Percentiles rank a stretch among this genome's conserved stretches.
phyloP scores from a whole-genome alignment of 1,140 invertebrate species.

The Eupristina koningsbergeri region DNA sequence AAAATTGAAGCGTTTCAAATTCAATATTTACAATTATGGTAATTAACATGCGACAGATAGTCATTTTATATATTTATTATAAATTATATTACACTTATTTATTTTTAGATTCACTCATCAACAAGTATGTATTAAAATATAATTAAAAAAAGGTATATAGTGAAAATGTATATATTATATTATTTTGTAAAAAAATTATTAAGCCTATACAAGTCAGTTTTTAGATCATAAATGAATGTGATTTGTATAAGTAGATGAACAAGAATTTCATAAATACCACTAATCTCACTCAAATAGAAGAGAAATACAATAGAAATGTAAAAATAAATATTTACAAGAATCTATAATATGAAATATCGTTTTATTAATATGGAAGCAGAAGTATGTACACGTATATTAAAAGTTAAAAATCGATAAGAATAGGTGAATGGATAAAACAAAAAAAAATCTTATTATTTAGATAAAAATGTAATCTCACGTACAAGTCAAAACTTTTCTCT shows the following conservation, averaged over 20 bases:
- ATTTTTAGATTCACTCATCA: not conserved
- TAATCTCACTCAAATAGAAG: not conserved
- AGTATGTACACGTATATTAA: slow-evolving; percentile 7
- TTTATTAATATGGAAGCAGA: not conserved
- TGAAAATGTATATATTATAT: too few species aligned
- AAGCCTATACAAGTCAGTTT: not conserved
- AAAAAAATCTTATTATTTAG: slow-evolving; percentile 1
- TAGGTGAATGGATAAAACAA: not conserved
- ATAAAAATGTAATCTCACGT: slow-evolving; percentile 17
- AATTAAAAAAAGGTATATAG: too few species aligned
- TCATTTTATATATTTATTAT: not conserved
- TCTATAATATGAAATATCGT: not conserved
- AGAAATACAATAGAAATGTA: not conserved
- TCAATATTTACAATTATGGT: not conserved
- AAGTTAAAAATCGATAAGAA: not conserved
- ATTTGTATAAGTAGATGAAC: not conserved
- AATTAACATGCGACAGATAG: not conserved
- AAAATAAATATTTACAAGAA: not conserved
- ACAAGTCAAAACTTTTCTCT: slow-evolving; percentile 4
- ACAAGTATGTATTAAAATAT: not conserved
- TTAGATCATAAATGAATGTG: not conserved
- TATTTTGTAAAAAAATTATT: too few species aligned
- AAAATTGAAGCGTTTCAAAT: not conserved
- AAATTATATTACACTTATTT: too few species aligned
- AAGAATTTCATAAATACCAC: not conserved